Evolutionary conservation across 2,888 invertebrate genomes (phyloP), one percentile per base, ranked within the genome.

Genomic region (Crossocerus cetratus): DNA sequence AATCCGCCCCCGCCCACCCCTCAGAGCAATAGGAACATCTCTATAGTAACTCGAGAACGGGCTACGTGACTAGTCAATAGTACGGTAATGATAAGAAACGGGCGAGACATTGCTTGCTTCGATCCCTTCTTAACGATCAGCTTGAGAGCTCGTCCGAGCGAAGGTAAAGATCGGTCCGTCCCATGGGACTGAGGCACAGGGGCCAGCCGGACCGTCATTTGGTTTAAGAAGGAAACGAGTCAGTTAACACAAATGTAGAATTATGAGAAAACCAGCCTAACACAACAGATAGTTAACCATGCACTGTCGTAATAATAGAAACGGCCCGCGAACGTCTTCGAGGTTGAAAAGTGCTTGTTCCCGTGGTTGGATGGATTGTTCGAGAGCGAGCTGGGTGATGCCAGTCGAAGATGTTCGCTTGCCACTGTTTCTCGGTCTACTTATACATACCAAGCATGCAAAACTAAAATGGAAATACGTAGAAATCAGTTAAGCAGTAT

Each of bases 401-500:
- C 42, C 16, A 43, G 21, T 60, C 11, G 21, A 58, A 64, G 63
- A 54, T 66, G 61, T 53, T 76, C 72, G 68, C 66, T n/a, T 61
- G 66, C 69, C 55, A 5, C 42, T 32, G 18, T 21, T 32, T 66
- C 49, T 45, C 4, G 16, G 56, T 62, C 67, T 74, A 66, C 57
- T 56, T 65, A 65, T 44, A 60, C 64, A 65, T 80, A 75, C 72
- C 71, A 71, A 72, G 61, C 87, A 79, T 86, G 86, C 86, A 85
- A 85, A 86, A 85, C 84, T 83, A 82, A 84, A 84, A 79, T 82
- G 74, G 79, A 66, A 79, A 72, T 71, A 83, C 76, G 57, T 78
- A 73, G 72, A 75, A 80, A 78, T 75, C 61, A 72, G 72, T 43
- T 64, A 78, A 81, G 78, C 74, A 77, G 60, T 79, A n/a, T n/a